Percentiles rank a stretch among this genome's conserved stretches.
Conservation (phyloP, 2,888 invertebrate genomes). For the Odontocolon sp. region DNA sequence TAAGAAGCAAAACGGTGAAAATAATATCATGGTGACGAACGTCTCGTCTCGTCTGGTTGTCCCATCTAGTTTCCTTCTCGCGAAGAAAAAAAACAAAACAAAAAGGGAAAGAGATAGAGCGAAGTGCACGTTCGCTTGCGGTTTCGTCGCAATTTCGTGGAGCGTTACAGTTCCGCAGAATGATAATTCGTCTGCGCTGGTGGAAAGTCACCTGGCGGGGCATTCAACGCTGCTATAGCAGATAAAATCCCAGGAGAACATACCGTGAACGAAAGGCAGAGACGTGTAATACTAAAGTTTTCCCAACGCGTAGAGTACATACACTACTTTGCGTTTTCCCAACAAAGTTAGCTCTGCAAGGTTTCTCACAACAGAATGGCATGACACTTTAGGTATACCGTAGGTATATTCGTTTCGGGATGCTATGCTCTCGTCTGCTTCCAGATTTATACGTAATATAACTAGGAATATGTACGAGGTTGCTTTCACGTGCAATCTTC, state of each 20-base stretch:
- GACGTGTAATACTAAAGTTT: conserved; percentile 54
- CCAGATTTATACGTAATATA: conserved; percentile 56
- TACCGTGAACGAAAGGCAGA: conserved; percentile 13
- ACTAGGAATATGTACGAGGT: conserved; percentile 41
- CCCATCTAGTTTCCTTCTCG: too few species aligned
- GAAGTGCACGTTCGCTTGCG: conserved; percentile 35
- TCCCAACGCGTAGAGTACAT: conserved; percentile 35
- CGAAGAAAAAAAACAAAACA: too few species aligned
- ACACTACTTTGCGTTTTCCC: conserved; percentile 30
- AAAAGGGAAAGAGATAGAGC: background rate
- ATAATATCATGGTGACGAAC: background rate
- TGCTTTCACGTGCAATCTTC: conserved; percentile 39
- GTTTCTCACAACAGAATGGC: conserved; percentile 46
- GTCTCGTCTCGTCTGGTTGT: background rate
- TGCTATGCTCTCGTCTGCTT: conserved; percentile 23
- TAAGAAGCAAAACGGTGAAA: background rate
- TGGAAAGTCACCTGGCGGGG: conserved; percentile 22
- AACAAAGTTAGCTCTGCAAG: conserved; percentile 49
- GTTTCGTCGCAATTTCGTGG: conserved; percentile 37
- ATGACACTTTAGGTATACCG: background rate
- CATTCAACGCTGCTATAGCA: background rate
- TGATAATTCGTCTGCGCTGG: conserved; percentile 43
- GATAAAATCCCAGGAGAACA: conserved; percentile 46
- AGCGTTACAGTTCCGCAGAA: conserved; percentile 27
- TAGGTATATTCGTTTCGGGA: conserved; percentile 2